Evolutionary conservation across 2,113 vertebrate species (phyloP).

Genomic region (Catharus fuscescens): DNA sequence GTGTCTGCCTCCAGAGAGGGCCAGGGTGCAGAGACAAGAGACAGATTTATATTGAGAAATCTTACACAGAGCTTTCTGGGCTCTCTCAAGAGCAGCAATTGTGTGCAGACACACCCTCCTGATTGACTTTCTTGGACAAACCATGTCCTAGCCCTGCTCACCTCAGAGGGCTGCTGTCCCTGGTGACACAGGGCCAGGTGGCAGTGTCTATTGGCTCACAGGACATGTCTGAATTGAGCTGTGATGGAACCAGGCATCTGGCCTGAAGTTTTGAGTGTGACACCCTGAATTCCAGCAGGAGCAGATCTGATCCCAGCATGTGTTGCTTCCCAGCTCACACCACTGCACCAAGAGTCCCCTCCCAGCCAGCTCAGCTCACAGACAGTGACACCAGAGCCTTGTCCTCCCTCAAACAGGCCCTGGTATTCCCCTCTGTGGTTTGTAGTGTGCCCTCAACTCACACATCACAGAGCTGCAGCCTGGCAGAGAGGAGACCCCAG

Average conservation of each 20-base stretch:
- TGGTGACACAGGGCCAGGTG: background rate
- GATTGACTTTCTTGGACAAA: conserved; percentile 17
- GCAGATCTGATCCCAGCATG: background rate
- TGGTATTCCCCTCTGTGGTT: background rate
- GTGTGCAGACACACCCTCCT: background rate
- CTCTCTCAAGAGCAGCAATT: background rate
- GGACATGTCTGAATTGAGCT: background rate
- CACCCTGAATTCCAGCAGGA: background rate
- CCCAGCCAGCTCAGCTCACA: background rate
- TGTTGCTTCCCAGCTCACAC: background rate
- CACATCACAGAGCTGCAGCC: background rate
- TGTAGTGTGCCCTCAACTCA: background rate
- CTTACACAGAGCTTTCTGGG: background rate
- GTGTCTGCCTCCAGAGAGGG: background rate
- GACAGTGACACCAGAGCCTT: background rate
- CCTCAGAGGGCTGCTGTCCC: background rate
- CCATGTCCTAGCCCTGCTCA: background rate
- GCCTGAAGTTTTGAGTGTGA: background rate
- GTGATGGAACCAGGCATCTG: background rate
- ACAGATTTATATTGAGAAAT: background rate
- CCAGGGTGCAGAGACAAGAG: background rate
- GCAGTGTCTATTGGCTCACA: background rate
- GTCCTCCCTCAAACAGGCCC: background rate
- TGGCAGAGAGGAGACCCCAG: background rate
- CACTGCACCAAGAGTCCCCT: background rate